phyloP scores from a whole-genome alignment of 2,888 invertebrate genomes.

The Eilema griseolum region DNA sequence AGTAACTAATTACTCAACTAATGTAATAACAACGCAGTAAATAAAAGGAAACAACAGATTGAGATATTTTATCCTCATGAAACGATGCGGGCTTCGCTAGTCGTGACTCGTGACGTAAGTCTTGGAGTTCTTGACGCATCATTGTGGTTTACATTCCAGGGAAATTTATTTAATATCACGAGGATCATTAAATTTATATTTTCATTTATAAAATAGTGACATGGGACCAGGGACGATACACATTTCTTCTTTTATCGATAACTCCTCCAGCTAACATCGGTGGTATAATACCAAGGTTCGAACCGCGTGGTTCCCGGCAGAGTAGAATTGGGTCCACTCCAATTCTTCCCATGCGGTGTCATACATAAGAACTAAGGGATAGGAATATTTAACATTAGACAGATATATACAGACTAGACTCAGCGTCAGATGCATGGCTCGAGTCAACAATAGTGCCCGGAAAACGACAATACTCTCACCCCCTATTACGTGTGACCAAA shows the following conservation, averaged over 20 bases:
- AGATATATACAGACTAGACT: no score
- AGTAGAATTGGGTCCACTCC: no score
- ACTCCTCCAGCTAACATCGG: background rate
- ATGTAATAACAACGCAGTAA: background rate
- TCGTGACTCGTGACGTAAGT: constrained; percentile 5
- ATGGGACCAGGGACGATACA: background rate
- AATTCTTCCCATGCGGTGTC: no score
- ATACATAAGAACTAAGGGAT: no score
- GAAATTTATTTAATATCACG: background rate
- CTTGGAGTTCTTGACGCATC: background rate
- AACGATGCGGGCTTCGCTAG: background rate
- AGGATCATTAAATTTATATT: background rate
- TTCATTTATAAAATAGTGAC: background rate
- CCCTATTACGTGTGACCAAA: no score
- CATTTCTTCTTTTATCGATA: background rate
- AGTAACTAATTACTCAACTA: background rate
- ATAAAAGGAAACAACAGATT: constrained; percentile 5
- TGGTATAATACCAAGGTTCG: background rate
- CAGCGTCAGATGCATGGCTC: no score
- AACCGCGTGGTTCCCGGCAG: no score
- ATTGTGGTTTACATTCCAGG: constrained; percentile 13
- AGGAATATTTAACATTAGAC: no score
- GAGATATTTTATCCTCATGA: constrained; percentile 3
- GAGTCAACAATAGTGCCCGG: no score
- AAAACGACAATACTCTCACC: no score